These are phyloP conservation scores for Ladona fulva DNA, from an alignment of 1,140 invertebrate species.

Conservation along the genomic window DNA sequence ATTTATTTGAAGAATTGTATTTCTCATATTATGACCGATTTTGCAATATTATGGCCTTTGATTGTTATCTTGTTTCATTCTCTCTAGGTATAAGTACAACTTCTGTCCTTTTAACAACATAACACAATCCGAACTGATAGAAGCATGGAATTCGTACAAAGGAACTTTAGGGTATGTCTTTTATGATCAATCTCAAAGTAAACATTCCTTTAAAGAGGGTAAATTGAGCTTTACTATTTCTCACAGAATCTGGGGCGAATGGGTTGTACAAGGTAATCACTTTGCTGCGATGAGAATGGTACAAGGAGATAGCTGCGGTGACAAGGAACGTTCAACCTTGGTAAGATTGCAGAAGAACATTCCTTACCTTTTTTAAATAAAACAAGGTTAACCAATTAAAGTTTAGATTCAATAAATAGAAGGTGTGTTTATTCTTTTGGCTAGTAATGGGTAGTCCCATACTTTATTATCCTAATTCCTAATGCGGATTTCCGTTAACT, in stretches of 20 bases:
- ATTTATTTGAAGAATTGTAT: not conserved
- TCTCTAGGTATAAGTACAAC: not conserved
- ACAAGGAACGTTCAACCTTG: not conserved
- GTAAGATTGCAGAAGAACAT: not conserved
- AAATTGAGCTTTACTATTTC: not conserved
- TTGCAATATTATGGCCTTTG: no score
- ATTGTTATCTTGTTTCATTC: not conserved
- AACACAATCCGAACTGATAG: conserved; percentile 5
- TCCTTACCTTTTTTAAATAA: no score
- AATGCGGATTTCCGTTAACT: no score
- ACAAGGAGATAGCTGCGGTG: conserved; percentile 6
- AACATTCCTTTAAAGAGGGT: not conserved
- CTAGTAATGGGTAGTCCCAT: no score
- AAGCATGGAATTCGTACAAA: conserved; percentile 11
- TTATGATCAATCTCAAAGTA: not conserved
- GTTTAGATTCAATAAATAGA: no score
- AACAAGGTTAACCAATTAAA: no score
- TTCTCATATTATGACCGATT: not conserved
- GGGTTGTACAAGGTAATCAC: conserved; percentile 9
- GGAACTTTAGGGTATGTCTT: conserved; percentile 9
- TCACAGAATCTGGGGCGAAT: conserved; percentile 9
- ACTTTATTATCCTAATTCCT: no score
- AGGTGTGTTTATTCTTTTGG: no score
- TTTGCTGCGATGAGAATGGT: not conserved
- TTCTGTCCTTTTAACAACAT: conserved; percentile 13